A percentile compares a stretch with the other conserved stretches of the same genome.
Conservation (phyloP, 2,797 vertebrate genomes). For the Schizothorax lantsangensis region DNA sequence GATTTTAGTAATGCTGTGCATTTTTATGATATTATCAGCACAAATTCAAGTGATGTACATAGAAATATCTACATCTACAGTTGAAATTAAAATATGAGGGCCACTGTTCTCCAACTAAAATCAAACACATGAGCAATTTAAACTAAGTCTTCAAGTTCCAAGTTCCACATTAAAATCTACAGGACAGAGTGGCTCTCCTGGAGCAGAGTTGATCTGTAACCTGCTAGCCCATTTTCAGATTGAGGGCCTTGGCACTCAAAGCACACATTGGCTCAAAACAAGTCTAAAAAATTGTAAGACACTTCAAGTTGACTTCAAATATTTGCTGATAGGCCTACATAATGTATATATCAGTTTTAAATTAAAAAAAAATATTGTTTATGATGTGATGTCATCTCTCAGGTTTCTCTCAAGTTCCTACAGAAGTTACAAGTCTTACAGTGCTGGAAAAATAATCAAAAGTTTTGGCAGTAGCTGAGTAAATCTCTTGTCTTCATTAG, state of each 20-base stretch:
- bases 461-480: background rate
- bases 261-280: background rate
- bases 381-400: background rate
- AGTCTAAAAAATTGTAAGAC: background rate
- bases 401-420: background rate
- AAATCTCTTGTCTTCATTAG: conserved; percentile 15
- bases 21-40: background rate
- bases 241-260: too few species aligned
- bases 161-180: background rate
- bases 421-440: background rate
- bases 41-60: background rate
- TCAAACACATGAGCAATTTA: background rate
- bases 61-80: background rate
- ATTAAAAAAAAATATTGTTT: background rate
- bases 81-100: too few species aligned
- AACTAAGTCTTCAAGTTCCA: background rate
- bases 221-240: background rate
- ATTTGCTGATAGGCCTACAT: background rate
- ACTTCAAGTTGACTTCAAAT: background rate
- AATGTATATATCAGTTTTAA: background rate
- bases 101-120: too few species aligned
- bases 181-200: background rate
- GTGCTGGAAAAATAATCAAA: conserved; percentile 1
- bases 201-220: background rate
- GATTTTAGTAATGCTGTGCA: background rate